phyloP scores from a whole-genome alignment of 2,113 vertebrate genomes.

The Miniopterus natalensis region DNA sequence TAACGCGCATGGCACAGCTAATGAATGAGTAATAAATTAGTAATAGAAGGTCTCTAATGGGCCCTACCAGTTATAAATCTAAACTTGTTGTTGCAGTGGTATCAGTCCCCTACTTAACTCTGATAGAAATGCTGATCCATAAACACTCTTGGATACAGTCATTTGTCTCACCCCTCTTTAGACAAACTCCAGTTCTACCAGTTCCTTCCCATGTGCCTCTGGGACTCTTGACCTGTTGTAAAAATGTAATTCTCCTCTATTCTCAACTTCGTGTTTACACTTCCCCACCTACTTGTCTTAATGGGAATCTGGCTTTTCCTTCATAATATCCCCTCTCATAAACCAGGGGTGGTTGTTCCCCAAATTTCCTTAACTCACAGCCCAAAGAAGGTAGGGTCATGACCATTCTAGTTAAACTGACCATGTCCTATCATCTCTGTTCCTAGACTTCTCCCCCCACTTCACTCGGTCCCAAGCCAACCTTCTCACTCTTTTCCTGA shows the following conservation, averaged over 20 bases:
- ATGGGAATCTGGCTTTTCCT: not conserved
- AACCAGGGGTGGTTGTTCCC: not conserved
- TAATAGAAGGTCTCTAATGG: not conserved
- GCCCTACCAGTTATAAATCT: not conserved
- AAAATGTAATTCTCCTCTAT: not conserved
- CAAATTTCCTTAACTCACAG: not conserved
- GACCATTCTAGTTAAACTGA: not conserved
- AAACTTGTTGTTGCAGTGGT: not conserved
- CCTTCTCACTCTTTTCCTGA: not conserved
- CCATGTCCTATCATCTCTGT: not conserved
- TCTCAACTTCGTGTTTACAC: not conserved
- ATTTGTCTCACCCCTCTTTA: not conserved
- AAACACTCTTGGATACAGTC: not conserved
- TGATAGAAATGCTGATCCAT: not conserved
- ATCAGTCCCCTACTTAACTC: not conserved
- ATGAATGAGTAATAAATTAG: not conserved
- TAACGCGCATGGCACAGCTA: not conserved
- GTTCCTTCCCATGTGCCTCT: not conserved
- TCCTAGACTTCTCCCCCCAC: accelerated
- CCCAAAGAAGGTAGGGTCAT: not conserved
- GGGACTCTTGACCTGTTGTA: not conserved
- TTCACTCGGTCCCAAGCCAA: not conserved
- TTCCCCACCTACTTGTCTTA: not conserved
- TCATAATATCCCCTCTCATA: not conserved
- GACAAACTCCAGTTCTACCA: not conserved